Evolutionary conservation across 2,113 vertebrate genomes (phyloP).

Genomic region (Zingel zingel): DNA sequence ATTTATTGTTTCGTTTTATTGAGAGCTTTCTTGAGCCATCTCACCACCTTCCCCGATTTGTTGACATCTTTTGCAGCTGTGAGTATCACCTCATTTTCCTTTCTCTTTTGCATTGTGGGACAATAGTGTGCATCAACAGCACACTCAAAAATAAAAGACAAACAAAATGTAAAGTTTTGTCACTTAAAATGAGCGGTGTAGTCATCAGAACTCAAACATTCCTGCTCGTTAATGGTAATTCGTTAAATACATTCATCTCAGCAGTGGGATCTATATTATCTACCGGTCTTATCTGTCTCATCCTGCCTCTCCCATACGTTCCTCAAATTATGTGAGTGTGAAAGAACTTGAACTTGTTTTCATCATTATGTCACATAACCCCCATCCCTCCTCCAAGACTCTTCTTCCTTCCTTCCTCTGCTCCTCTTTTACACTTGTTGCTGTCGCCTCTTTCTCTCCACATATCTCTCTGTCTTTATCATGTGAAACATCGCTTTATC

Average conservation of each 20-base stretch:
- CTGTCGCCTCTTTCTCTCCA: constrained; percentile 35
- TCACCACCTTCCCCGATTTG: no score
- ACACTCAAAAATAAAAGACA: not conserved
- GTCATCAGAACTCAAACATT: not conserved
- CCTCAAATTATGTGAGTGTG: constrained; percentile 4
- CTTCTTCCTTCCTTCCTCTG: constrained; percentile 18
- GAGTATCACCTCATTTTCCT: not conserved
- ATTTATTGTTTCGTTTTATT: not conserved
- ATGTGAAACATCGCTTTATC: constrained; percentile 63
- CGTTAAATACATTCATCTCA: not conserved
- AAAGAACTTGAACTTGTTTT: constrained; percentile 31
- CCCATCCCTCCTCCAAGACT: constrained; percentile 22
- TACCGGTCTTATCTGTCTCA: not conserved
- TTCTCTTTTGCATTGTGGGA: not conserved
- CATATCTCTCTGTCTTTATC: constrained; percentile 68
- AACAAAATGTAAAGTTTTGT: not conserved
- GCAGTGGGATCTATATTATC: not conserved
- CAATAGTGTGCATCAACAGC: not conserved
- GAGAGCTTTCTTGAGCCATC: not conserved
- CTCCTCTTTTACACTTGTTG: constrained; percentile 44
- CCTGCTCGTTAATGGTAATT: constrained; percentile 4
- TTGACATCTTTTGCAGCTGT: not conserved
- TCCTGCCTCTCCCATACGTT: not conserved
- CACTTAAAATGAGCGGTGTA: not conserved
- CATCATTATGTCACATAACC: constrained; percentile 28